phyloP scores from a whole-genome alignment of 2,888 invertebrate genomes.

The Maniola hyperantus region DNA sequence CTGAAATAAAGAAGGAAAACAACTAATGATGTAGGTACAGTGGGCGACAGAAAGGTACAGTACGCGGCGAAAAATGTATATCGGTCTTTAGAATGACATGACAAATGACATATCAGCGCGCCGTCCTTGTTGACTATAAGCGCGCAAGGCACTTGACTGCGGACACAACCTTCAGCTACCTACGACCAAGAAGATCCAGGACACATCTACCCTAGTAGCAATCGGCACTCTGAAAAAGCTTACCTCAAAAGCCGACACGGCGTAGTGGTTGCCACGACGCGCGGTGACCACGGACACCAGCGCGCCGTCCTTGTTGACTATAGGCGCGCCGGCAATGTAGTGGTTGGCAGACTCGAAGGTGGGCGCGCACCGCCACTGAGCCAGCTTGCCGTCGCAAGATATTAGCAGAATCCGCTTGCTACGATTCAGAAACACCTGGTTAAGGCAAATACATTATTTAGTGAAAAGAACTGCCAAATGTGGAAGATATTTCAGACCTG shows the following conservation, averaged over 20 bases:
- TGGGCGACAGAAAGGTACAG: too few species aligned
- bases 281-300: conserved; percentile 71
- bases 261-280: conserved; percentile 65
- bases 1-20: conserved; percentile 44
- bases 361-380: conserved; percentile 72
- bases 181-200: too few species aligned
- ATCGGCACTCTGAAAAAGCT: background rate
- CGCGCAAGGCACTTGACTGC: too few species aligned
- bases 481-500: too few species aligned
- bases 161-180: too few species aligned
- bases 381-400: conserved; percentile 66
- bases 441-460: too few species aligned
- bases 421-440: conserved; percentile 74
- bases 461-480: too few species aligned
- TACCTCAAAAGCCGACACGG: conserved; percentile 69
- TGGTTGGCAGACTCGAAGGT: conserved; percentile 72
- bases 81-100: too few species aligned
- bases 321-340: conserved; percentile 65
- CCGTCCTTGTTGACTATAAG: too few species aligned
- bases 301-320: conserved; percentile 59
- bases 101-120: too few species aligned
- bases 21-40: too few species aligned
- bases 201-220: background rate
- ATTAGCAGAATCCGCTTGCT: conserved; percentile 63
- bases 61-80: too few species aligned